phyloP scores from a whole-genome alignment of 1,140 invertebrate species.

The Euwallacea fornicatus region DNA sequence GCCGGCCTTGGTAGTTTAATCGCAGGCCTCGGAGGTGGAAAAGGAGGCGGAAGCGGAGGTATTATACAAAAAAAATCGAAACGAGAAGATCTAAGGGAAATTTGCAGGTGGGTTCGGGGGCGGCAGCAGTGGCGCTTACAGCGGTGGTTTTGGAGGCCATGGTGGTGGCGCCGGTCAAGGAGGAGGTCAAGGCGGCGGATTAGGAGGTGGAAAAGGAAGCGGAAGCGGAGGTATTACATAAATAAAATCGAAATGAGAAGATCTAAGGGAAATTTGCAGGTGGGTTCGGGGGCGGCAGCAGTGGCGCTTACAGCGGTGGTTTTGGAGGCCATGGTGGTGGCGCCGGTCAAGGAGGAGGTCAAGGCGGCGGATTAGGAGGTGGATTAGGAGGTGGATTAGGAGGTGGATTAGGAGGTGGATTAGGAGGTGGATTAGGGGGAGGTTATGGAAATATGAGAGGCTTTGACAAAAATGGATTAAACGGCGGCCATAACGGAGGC shows the following conservation, averaged over 20 bases:
- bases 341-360: constrained; percentile 14
- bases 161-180: constrained; percentile 18
- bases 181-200: constrained; percentile 11
- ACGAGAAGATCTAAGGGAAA: neutral
- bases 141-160: neutral
- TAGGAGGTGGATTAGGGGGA: constrained; percentile 28
- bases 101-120: constrained; percentile 1
- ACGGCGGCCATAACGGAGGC: neutral
- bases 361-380: constrained; percentile 12
- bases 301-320: neutral
- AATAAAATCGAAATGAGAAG: too few relatives aligned
- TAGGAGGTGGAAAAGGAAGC: constrained; percentile 15
- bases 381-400: constrained; percentile 19
- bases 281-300: neutral
- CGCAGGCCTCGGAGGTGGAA: constrained; percentile 12
- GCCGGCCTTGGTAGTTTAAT: neutral
- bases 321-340: constrained; percentile 9
- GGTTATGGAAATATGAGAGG: constrained; percentile 30
- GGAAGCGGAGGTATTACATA: neutral
- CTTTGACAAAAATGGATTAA: constrained; percentile 20
- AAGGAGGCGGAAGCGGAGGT: neutral
- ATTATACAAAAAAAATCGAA: too few relatives aligned
- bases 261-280: neutral
- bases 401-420: constrained; percentile 18
- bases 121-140: neutral